These are phyloP conservation scores for Euthynnus affinis DNA, from an alignment of 2,797 vertebrate genomes.

Conservation along the genomic window DNA sequence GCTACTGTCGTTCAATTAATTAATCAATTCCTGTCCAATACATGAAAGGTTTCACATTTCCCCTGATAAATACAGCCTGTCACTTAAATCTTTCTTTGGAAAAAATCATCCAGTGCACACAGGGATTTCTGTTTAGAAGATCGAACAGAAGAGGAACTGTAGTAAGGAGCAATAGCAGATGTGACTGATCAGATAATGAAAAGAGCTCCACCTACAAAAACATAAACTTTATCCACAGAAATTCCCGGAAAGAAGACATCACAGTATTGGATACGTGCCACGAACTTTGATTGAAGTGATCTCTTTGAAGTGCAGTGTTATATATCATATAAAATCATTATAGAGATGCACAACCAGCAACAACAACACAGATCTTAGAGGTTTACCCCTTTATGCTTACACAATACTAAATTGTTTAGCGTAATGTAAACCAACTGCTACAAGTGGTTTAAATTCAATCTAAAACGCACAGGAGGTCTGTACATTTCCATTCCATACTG, in stretches of 20 bases:
- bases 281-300: constrained; percentile 26
- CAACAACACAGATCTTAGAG: constrained; percentile 25
- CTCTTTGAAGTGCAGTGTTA: constrained; percentile 34
- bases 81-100: constrained; percentile 30
- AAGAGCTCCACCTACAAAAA: constrained; percentile 54
- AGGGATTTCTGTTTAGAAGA: constrained; percentile 43
- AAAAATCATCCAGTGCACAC: constrained; percentile 7
- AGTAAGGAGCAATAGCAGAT: constrained; percentile 41
- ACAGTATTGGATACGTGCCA: constrained; percentile 37
- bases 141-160: constrained; percentile 23
- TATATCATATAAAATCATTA: constrained; percentile 51
- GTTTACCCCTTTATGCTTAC: not conserved
- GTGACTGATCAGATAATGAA: constrained; percentile 52
- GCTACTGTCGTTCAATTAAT: constrained; percentile 41
- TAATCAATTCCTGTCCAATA: constrained; percentile 37
- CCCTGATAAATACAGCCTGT: constrained; percentile 41
- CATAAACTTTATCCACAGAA: constrained; percentile 43
- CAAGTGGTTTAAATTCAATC: constrained; percentile 53
- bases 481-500: constrained; percentile 38
- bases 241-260: constrained; percentile 33
- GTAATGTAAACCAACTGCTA: constrained; percentile 55
- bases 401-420: constrained; percentile 15
- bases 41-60: constrained; percentile 48
- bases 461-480: constrained; percentile 47
- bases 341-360: constrained; percentile 22